Conservation (phyloP, 2,113 vertebrate genomes). For the Callipepla californica region DNA sequence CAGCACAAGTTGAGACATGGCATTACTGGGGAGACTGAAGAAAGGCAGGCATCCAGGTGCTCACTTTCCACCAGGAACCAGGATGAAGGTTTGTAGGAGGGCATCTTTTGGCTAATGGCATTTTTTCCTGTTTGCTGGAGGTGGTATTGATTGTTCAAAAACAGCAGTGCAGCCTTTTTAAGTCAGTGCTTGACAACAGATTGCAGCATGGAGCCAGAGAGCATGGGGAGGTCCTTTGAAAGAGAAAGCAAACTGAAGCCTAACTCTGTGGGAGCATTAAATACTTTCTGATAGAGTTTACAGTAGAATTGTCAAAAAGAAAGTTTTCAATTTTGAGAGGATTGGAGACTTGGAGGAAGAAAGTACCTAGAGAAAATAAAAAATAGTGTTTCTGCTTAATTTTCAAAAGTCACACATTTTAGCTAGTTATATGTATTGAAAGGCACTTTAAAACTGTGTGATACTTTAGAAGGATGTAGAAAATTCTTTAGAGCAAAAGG, state of each 20-base stretch:
- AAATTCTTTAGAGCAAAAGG: not conserved
- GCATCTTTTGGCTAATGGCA: not conserved
- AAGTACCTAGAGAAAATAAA: not conserved
- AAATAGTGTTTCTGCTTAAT: not conserved
- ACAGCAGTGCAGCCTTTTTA: not conserved
- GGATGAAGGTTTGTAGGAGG: not conserved
- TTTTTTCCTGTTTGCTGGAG: not conserved
- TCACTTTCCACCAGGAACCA: not conserved
- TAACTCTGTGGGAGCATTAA: not conserved
- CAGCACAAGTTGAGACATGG: not conserved
- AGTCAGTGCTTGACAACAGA: not conserved
- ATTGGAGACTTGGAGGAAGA: not conserved
- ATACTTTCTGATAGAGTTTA: not conserved
- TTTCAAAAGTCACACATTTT: not conserved
- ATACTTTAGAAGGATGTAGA: not conserved
- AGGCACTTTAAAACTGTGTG: not conserved
- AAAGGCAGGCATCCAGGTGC: too few relatives aligned
- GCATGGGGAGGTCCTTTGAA: not conserved
- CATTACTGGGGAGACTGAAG: fast-evolving
- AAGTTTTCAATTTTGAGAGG: not conserved
- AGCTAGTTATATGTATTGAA: not conserved
- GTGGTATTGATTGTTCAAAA: not conserved
- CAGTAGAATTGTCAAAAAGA: not conserved
- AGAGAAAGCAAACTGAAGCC: not conserved
- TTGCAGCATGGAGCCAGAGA: not conserved